Evolutionary conservation across 1,140 invertebrate species (phyloP), one percentile per base, ranked within the genome.

Genomic region (Geopemphigus sp.): DNA sequence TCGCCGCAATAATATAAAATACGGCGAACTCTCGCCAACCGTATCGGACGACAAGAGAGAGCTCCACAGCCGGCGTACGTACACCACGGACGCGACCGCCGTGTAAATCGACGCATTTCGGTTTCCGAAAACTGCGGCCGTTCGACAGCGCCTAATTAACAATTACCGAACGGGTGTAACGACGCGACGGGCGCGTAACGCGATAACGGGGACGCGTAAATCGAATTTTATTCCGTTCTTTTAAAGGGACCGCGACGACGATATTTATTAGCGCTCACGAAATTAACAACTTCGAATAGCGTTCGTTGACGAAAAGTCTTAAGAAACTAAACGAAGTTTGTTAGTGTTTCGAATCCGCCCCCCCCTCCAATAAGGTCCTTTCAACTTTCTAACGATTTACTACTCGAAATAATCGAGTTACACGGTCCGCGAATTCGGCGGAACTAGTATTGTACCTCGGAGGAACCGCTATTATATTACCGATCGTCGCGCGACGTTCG

Each of bases 331-430:
- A 78, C 3, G 57, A 78, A 78, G 56, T 78, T 78, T 59, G 74
- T 78, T 45, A 63, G 29, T 45, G 56, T 76, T 76, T 59, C 39
- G n/a, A n/a, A n/a, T n/a, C n/a, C n/a, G n/a, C 8, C 32, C 63
- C n/a, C 24, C 50, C 29, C 32, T 78, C 39, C 8, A 50, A 78
- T 78, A 61, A 78, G 15, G 74, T 78, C 19, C 32, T 26, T n/a
- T n/a, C n/a, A 78, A 78, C 74, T 78, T 78, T 63, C 54, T 78
- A 22, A 63, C 63, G 74, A 78, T 78, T 78, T 78, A 78, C 57
- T 47, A 47, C 74, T 47, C 32, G 57, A 78, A 61, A 78, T 78
- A 78, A 78, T 78, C 29, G 74, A 78, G 74, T 78, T 78, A 78
- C 17, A 53, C 54, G 68, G 47, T 53, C 68, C n/a, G 68, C 17